Evolutionary conservation across 2,797 vertebrate species (phyloP).

Genomic region (Phrynocephalus forsythii): DNA sequence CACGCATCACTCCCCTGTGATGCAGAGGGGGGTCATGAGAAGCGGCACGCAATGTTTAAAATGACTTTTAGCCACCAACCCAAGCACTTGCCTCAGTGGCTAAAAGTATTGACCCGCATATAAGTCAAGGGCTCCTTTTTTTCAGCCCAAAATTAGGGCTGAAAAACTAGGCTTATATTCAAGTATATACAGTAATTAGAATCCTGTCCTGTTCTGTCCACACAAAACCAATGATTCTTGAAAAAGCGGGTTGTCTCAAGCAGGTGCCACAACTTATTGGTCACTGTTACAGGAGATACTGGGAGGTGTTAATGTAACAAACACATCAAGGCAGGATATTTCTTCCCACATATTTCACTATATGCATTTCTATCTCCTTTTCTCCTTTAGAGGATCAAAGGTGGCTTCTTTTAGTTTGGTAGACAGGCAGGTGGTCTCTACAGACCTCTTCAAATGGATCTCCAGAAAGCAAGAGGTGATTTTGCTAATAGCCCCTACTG

Average conservation of each 20-base stretch:
- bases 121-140: no score
- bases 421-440: not conserved
- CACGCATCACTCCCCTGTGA: no score
- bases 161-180: no score
- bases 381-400: no score
- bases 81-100: no score
- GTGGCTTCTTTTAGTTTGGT: not conserved
- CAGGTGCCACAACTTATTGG: not conserved
- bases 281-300: not conserved
- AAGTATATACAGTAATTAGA: slow-evolving; percentile 40
- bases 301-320: not conserved
- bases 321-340: not conserved
- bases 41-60: no score
- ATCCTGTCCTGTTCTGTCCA: slow-evolving; percentile 34
- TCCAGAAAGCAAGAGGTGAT: not conserved
- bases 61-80: no score
- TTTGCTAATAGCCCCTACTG: not conserved
- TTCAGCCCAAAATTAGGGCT: no score
- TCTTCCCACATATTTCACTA: not conserved
- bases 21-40: no score
- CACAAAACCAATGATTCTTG: not conserved
- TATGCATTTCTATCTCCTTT: no score
- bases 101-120: no score
- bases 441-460: not conserved
- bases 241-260: slow-evolving; percentile 24